Conservation (phyloP, 2,797 vertebrate genomes). For the Diceros bicornis region DNA sequence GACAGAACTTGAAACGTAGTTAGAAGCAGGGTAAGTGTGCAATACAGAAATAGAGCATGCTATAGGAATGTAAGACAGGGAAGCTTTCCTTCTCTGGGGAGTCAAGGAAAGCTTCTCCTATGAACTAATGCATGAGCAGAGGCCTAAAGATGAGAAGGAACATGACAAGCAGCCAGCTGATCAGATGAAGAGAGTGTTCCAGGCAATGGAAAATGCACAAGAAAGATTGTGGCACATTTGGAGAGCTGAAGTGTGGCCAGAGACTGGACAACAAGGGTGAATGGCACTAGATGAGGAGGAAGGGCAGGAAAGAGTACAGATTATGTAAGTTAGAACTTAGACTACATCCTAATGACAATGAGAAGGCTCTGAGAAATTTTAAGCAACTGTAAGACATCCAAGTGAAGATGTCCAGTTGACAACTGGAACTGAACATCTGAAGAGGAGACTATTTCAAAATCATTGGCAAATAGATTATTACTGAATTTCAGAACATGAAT, state of each 20-base stretch:
- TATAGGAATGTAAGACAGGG: neutral
- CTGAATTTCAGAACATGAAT: neutral
- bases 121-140: neutral
- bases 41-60: neutral
- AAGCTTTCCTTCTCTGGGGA: neutral
- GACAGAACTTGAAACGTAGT: neutral
- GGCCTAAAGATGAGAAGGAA: neutral
- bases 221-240: neutral
- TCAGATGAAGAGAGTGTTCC: neutral
- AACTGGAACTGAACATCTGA: neutral
- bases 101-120: neutral
- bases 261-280: too few relatives aligned
- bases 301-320: neutral
- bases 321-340: neutral
- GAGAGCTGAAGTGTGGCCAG: neutral
- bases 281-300: neutral
- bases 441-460: neutral
- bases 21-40: neutral
- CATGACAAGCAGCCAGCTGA: neutral
- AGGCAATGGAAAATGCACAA: neutral
- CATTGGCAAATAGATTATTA: neutral
- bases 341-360: fast-evolving
- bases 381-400: neutral
- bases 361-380: neutral
- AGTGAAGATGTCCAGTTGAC: neutral